Evolutionary conservation across 2,797 vertebrate species (phyloP).

Genomic region (Enteromius radiatus): DNA sequence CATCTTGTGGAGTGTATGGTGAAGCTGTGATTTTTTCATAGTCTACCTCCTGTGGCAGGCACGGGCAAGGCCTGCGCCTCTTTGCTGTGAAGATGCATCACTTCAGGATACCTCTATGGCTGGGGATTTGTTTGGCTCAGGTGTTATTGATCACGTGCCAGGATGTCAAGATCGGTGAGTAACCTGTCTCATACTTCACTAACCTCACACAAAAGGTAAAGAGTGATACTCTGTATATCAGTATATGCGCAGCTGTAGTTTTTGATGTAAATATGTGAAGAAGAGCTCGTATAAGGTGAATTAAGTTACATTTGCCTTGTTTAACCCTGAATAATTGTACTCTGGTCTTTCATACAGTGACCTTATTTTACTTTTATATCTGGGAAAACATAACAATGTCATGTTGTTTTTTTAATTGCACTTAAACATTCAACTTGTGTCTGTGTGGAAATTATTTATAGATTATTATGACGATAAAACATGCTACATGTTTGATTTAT

Average conservation of each 20-base stretch:
- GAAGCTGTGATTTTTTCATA: conserved; percentile 35
- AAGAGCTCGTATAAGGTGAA: too few relatives aligned
- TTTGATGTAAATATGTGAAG: not conserved
- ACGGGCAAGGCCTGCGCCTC: conserved; percentile 52
- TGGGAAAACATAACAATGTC: not conserved
- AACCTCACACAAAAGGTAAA: not conserved
- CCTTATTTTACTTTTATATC: not conserved
- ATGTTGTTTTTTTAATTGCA: not conserved
- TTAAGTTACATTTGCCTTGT: not conserved
- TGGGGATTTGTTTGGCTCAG: conserved; percentile 72
- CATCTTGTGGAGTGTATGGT: conserved; percentile 33
- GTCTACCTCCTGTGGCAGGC: conserved; percentile 32
- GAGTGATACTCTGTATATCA: not conserved
- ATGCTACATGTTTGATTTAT: not conserved
- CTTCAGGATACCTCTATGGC: conserved; percentile 72
- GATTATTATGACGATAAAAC: not conserved
- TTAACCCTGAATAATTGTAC: not conserved
- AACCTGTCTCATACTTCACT: not conserved
- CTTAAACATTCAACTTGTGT: not conserved
- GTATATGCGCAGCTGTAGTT: not conserved
- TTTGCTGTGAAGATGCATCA: conserved; percentile 68
- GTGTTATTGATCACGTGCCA: conserved; percentile 73
- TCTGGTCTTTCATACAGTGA: not conserved
- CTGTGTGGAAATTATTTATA: not conserved
- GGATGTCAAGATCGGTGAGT: conserved; percentile 73